These are phyloP conservation scores for Neodiprion pinetum DNA, from an alignment of 1,140 invertebrate species.

Conservation along the genomic window DNA sequence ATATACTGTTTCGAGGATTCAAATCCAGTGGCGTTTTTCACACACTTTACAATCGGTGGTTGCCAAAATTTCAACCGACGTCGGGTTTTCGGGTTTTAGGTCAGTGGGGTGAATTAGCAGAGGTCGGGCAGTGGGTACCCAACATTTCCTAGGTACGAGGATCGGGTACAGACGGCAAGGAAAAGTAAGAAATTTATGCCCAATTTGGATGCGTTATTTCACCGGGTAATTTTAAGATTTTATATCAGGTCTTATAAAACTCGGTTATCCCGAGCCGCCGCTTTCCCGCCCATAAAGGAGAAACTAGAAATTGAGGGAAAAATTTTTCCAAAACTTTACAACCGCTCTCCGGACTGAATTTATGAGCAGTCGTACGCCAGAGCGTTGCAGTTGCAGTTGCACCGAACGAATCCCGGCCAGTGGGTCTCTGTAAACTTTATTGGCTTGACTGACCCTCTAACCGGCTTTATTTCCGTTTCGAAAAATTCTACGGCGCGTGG, in stretches of 20 bases:
- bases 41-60: constrained; percentile 6
- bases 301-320: background rate
- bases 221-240: constrained; percentile 9
- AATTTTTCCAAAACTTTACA: constrained; percentile 9
- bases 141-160: background rate
- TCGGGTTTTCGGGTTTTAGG: constrained; percentile 12
- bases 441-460: background rate
- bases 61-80: background rate
- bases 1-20: background rate
- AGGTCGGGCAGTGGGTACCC: background rate
- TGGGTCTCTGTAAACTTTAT: constrained; percentile 7
- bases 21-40: background rate
- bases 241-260: constrained; percentile 13
- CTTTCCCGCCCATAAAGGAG: constrained; percentile 10
- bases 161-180: background rate
- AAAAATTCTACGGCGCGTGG: constrained; percentile 12
- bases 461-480: background rate
- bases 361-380: constrained; percentile 13
- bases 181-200: constrained; percentile 13
- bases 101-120: background rate
- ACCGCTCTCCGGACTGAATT: background rate
- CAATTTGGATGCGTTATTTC: background rate
- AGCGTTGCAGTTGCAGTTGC: constrained; percentile 3
- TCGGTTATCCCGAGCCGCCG: constrained; percentile 9
- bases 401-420: constrained; percentile 6